These are phyloP conservation scores for Leptopilina clavipes DNA, from an alignment of 1,140 invertebrate species.

Conservation along the genomic window DNA sequence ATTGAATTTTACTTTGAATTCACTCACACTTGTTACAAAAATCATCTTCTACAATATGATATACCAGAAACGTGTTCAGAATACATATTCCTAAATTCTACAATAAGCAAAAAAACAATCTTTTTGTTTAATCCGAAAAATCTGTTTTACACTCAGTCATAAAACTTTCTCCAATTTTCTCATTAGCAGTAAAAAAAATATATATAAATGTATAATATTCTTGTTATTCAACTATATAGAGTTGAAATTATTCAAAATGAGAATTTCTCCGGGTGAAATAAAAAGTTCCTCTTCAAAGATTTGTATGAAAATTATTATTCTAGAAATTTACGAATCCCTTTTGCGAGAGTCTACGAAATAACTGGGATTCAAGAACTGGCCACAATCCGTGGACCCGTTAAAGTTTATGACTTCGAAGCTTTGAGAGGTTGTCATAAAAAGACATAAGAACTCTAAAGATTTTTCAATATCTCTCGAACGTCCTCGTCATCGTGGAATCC, in stretches of 20 bases:
- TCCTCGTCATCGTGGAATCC: background rate
- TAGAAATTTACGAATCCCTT: conserved; percentile 9
- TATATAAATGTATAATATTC: conserved; percentile 31
- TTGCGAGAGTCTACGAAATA: conserved; percentile 14
- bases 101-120: no score
- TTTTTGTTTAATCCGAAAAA: no score
- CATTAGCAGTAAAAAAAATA: background rate
- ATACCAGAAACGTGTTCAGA: no score
- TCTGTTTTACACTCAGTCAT: no score
- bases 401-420: conserved; percentile 23
- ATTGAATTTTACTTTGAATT: conserved; percentile 39
- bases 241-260: background rate
- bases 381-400: conserved; percentile 22
- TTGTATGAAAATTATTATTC: conserved; percentile 23
- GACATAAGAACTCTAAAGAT: conserved; percentile 4
- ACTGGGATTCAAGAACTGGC: background rate
- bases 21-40: background rate
- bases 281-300: conserved; percentile 21
- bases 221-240: conserved; percentile 33
- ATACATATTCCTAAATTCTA: no score
- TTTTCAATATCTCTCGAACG: conserved; percentile 18
- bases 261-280: background rate
- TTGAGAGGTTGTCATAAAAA: conserved; percentile 15
- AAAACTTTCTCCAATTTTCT: background rate
- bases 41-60: no score